These are phyloP conservation scores for Sphinx pinastri DNA, from an alignment of 2,888 invertebrate genomes.

Conservation along the genomic window DNA sequence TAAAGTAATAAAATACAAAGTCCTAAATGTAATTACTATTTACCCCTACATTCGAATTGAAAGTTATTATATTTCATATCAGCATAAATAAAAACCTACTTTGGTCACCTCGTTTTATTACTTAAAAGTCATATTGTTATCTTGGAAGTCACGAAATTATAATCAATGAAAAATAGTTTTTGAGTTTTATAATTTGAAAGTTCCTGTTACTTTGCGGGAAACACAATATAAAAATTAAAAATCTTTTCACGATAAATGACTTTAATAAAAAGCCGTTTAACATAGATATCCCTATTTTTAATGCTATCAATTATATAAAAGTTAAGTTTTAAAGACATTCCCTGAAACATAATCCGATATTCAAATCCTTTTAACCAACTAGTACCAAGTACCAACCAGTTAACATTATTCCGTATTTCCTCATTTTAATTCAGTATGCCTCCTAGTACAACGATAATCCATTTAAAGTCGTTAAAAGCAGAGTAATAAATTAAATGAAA, in stretches of 20 bases:
- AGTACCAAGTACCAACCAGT: neutral
- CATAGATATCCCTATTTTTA: no score
- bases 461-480: conserved; percentile 28
- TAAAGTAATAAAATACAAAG: conserved; percentile 24
- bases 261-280: no score
- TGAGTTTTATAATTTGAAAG: neutral
- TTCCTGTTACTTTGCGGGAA: neutral
- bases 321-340: neutral
- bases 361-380: conserved; percentile 8
- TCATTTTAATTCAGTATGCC: conserved; percentile 25
- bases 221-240: neutral
- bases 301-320: neutral
- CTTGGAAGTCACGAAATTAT: neutral
- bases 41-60: conserved; percentile 9
- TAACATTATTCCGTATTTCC: conserved; percentile 6
- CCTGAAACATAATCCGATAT: conserved; percentile 1
- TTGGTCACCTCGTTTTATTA: conserved; percentile 5
- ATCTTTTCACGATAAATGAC: no score
- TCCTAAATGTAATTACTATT: conserved; percentile 17
- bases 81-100: neutral
- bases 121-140: neutral
- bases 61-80: conserved; percentile 19
- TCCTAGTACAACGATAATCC: conserved; percentile 21
- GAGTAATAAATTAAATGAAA: conserved; percentile 59
- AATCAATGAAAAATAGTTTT: neutral